Conservation (phyloP, 1,140 invertebrate genomes). For the Drosophila nikananu region DNA sequence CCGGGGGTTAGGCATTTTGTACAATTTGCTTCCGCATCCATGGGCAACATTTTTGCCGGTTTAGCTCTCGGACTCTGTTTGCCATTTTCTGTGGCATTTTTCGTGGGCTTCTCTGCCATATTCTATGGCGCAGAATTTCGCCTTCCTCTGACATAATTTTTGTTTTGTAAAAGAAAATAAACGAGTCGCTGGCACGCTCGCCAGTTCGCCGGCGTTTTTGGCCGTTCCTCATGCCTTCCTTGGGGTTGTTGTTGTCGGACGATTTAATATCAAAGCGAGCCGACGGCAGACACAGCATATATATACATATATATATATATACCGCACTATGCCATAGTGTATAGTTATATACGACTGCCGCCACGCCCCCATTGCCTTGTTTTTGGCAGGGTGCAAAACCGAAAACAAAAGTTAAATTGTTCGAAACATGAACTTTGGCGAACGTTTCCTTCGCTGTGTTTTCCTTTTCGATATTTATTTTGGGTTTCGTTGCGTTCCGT, state of each 20-base stretch:
- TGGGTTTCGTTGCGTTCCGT: conserved; percentile 37
- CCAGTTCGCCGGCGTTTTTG: conserved; percentile 58
- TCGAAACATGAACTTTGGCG: conserved; percentile 66
- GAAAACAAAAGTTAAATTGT: conserved; percentile 71
- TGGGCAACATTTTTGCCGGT: conserved; percentile 27
- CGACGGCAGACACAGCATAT: conserved; percentile 63
- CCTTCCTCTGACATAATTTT: conserved; percentile 59
- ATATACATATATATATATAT: conserved; percentile 36
- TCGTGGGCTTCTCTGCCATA: conserved; percentile 19
- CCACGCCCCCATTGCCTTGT: conserved; percentile 47
- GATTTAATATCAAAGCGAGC: conserved; percentile 79
- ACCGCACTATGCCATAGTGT: conserved; percentile 20
- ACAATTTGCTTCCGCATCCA: conserved; percentile 46
- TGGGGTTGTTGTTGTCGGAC: conserved; percentile 51
- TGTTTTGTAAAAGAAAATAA: conserved; percentile 58
- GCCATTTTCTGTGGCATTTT: conserved; percentile 29
- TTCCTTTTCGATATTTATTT: conserved; percentile 63
- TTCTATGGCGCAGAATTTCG: conserved; percentile 30
- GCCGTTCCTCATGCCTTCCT: conserved; percentile 36
- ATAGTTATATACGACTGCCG: conserved; percentile 41
- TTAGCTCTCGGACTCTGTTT: conserved; percentile 9
- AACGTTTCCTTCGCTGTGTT: conserved; percentile 38
- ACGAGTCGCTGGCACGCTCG: conserved; percentile 66
- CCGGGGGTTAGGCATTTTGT: conserved; percentile 29
- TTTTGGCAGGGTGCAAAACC: conserved; percentile 66